A percentile compares a stretch with the other conserved stretches of the same genome.
Conservation (phyloP, 2,113 vertebrate genomes). For the Nannobrachium achirus region DNA sequence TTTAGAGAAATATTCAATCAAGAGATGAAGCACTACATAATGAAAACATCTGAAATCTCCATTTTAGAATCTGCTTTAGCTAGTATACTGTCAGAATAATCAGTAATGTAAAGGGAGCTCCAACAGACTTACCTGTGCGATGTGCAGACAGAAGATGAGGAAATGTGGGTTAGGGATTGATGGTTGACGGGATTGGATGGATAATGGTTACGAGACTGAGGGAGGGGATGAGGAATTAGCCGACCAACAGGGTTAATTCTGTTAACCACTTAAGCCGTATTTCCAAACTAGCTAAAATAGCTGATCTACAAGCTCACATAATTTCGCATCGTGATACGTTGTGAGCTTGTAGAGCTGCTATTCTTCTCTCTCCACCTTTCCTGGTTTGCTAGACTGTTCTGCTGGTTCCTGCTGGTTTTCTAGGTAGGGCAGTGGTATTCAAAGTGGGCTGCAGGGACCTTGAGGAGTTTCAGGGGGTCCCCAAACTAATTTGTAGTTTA, state of each 20-base stretch:
- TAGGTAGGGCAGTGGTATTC: no score
- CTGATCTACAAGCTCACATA: conserved; percentile 56
- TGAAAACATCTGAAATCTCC: not conserved
- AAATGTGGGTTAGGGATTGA: conserved; percentile 13
- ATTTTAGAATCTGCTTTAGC: not conserved
- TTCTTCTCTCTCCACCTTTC: conserved; percentile 31
- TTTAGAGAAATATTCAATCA: not conserved
- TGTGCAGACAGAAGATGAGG: conserved; percentile 24
- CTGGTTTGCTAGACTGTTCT: not conserved
- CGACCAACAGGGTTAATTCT: conserved; percentile 73
- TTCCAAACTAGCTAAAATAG: not conserved
- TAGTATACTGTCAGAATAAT: not conserved
- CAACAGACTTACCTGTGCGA: conserved; percentile 48
- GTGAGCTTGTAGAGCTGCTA: no score
- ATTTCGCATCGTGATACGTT: no score
- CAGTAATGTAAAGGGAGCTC: conserved; percentile 1
- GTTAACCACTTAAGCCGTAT: conserved; percentile 47
- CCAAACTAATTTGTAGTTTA: no score
- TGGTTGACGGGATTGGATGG: conserved; percentile 22
- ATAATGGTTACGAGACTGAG: conserved; percentile 32
- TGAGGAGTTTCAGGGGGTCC: no score
- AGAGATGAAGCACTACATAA: not conserved
- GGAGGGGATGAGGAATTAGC: conserved; percentile 55
- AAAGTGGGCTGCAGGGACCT: no score
- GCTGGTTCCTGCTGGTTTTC: no score